A percentile compares a stretch with the other conserved stretches of the same genome.
Conservation (phyloP, 2,888 invertebrate genomes). For the Clepsis dumicolana region DNA sequence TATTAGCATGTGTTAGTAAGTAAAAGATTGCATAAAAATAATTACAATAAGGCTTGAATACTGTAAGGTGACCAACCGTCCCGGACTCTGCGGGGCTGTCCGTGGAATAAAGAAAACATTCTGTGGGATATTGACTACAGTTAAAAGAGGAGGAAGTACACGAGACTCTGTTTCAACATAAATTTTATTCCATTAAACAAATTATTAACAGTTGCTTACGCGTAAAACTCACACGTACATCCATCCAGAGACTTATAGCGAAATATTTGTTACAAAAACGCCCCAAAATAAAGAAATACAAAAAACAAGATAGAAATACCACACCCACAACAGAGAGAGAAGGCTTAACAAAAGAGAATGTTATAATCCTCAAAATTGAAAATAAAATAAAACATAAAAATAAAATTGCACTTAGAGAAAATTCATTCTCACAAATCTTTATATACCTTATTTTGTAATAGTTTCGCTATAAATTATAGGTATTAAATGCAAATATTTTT, state of each 20-base stretch:
- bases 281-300: constrained; percentile 60
- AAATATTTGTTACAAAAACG: constrained; percentile 52
- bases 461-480: constrained; percentile 55
- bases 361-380: constrained; percentile 53
- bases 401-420: constrained; percentile 80
- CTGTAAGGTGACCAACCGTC: background rate
- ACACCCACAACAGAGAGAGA: constrained; percentile 60
- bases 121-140: background rate
- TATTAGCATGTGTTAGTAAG: no score
- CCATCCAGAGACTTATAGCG: constrained; percentile 60
- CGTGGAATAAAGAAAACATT: background rate
- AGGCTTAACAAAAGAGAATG: constrained; percentile 52
- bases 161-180: constrained; percentile 70
- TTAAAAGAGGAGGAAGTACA: constrained; percentile 39
- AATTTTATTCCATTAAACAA: constrained; percentile 82
- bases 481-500: constrained; percentile 82
- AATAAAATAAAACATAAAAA: constrained; percentile 49
- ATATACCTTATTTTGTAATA: constrained; percentile 67
- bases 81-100: background rate
- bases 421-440: constrained; percentile 61
- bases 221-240: constrained; percentile 63
- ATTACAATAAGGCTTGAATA: background rate
- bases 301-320: constrained; percentile 55
- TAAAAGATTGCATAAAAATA: no score
- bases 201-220: constrained; percentile 73